Evolutionary conservation across 2,113 vertebrate species (phyloP), one percentile per base, ranked within the genome.

Genomic region (Pardalotus punctatus): DNA sequence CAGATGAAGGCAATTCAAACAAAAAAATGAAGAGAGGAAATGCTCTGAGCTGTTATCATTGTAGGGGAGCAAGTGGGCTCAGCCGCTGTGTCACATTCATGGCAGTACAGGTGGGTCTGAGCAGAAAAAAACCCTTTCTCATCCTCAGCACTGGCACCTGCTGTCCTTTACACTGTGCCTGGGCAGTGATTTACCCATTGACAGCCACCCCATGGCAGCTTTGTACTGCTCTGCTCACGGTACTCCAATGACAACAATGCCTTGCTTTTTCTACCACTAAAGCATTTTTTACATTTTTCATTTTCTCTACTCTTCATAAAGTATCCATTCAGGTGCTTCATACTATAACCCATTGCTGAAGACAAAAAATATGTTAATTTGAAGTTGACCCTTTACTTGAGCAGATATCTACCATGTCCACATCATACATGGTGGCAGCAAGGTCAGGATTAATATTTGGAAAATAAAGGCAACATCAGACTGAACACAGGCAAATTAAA

Each of bases 61-160:
- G 5, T 28, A 27, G 9, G 45, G 20, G 11, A 50, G 11, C 2
- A 7, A 38, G 50, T 1, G 10, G 16, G 24, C 11, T 19, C 45
- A 64, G 33, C 17, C 7, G 20, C 28, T 16, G 9, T 0, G 0
- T 19, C 42, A 58, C 3, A 2, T n/a, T 31, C 53, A 36, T 2
- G 8, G 23, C 42, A 70, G 14, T 38, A 57, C 43, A 36, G 10
- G 2, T 4, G 10, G 17, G 14, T 66, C 29, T 72, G 45, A 65
- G 58, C 35, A 21, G 58, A 66, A 88, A 90, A 40, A 83, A 7
- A 5, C 17, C 12, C 28, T 14, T 94, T 74, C 10, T 9, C 20
- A 56, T 23, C 14, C n/a, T 72, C 9, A 12, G 36, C 13, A 31
- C 29, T 57, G 36, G 35, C 35, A 81, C 27, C 19, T 53, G 6